Base-by-base conservation (phyloP, 1,140 invertebrate species). In the Bombus balteatus region DNA sequence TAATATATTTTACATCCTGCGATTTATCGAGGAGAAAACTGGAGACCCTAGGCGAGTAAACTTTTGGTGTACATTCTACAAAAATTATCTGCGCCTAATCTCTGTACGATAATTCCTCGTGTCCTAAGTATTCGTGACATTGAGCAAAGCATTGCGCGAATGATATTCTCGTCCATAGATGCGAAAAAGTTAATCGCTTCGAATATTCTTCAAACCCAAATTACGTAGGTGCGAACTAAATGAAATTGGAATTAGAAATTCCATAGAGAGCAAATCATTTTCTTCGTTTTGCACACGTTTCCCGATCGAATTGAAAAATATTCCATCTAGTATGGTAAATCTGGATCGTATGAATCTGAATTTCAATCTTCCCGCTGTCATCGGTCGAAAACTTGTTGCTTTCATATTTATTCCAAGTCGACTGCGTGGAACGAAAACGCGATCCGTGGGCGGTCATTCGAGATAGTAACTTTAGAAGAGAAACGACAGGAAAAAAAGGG, bases 331-430 rank as follows among this genome's bases (percentile, higher is more conserved):
- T 18, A 15, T 32, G n/a, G n/a, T 25, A 57, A 77, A 77, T 62
- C 3, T 13, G 37, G 39, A 39, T 15, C 25, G 34, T 37, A 10
- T 22, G 37, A 25, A 62, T 77, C 25, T 18, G 10, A 62, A 25
- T 62, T 39, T 59, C 34, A 77, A 77, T 77, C 37, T 65, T 1
- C 0, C 15, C 28, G 1, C 75, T 71, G 75, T 74, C 79, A 66
- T 47, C 79, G 75, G 72, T 75, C 79, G 43, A 87, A 87, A 83
- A 88, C 85, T 76, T 43, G 73, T 59, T 76, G 66, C 74, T 39
- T 74, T 65, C 66, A 41, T 71, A 59, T 82, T 59, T 72, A 57
- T 82, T 74, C 66, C 15, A 37, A 59, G 37, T 75, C 39, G 47
- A 28, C 65, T 76, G 66, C 43, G 12, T 34, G 81, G 32, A 43